Percentiles rank a stretch among this genome's conserved stretches.
phyloP scores from a whole-genome alignment of 2,797 vertebrate species.

The Phataginus tetradactyla region DNA sequence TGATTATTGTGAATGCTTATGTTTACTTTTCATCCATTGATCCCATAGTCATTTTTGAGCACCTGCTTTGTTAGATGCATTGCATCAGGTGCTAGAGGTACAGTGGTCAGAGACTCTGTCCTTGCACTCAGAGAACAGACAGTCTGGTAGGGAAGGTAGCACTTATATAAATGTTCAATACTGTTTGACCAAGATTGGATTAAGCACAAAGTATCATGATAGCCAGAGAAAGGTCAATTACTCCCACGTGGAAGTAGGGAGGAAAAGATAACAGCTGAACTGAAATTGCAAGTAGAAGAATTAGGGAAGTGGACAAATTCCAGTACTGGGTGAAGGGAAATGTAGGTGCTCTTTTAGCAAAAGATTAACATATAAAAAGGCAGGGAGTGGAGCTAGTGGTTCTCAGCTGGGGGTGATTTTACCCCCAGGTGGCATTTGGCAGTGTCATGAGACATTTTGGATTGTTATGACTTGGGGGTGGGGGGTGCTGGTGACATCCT shows the following conservation, averaged over 20 bases:
- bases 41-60: neutral
- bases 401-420: neutral
- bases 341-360: neutral
- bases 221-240: neutral
- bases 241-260: neutral
- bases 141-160: neutral
- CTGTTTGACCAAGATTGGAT: neutral
- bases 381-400: neutral
- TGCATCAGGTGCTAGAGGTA: neutral
- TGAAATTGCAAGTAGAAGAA: neutral
- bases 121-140: neutral
- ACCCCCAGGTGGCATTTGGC: neutral
- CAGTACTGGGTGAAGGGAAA: neutral
- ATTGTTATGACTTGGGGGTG: neutral
- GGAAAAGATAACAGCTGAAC: neutral
- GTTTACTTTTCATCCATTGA: neutral
- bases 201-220: neutral
- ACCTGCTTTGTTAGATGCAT: neutral
- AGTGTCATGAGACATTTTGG: neutral
- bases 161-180: neutral
- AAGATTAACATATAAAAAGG: neutral
- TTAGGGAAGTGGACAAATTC: slow-evolving; percentile 1
- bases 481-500: neutral
- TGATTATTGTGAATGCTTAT: neutral
- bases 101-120: neutral